Evolutionary conservation across 92 coral and sea anemone species (phyloP).

Genomic region (Siderastrea radians): DNA sequence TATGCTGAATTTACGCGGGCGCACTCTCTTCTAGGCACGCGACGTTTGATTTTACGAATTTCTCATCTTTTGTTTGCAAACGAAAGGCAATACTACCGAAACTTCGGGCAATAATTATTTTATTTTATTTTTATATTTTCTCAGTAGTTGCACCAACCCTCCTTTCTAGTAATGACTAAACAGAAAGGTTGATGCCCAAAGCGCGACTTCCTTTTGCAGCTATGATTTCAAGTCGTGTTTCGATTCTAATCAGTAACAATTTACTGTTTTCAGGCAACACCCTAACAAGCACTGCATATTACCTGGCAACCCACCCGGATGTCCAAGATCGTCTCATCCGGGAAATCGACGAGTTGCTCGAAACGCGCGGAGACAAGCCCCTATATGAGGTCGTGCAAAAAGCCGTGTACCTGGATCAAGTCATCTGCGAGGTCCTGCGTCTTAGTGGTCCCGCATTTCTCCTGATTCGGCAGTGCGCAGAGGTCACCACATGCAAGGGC

Average conservation of each 20-base stretch:
- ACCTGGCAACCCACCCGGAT: slow-evolving; percentile 64
- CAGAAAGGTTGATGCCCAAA: no score
- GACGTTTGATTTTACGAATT: no score
- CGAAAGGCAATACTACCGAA: no score
- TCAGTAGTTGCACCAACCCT: no score
- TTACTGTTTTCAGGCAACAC: slow-evolving; percentile 26
- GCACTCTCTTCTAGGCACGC: no score
- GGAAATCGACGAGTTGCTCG: slow-evolving; percentile 36
- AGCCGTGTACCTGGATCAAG: slow-evolving; percentile 71
- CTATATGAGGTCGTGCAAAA: slow-evolving; percentile 62
- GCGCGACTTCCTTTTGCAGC: background rate
- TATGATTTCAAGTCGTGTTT: background rate
- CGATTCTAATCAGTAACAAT: background rate
- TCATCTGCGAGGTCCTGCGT: slow-evolving; percentile 71
- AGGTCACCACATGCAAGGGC: slow-evolving; percentile 59
- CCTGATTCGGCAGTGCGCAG: slow-evolving; percentile 57
- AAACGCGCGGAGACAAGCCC: slow-evolving; percentile 37
- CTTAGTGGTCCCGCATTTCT: slow-evolving; percentile 62
- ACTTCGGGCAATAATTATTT: no score
- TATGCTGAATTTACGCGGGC: no score
- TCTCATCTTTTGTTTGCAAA: no score
- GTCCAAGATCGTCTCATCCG: slow-evolving; percentile 70
- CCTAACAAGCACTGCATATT: slow-evolving; percentile 62
- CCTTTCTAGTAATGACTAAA: no score
- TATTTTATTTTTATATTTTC: no score